Evolutionary conservation across 2,888 invertebrate species (phyloP), one percentile per base, ranked within the genome.

Genomic region (Volucella inflata): DNA sequence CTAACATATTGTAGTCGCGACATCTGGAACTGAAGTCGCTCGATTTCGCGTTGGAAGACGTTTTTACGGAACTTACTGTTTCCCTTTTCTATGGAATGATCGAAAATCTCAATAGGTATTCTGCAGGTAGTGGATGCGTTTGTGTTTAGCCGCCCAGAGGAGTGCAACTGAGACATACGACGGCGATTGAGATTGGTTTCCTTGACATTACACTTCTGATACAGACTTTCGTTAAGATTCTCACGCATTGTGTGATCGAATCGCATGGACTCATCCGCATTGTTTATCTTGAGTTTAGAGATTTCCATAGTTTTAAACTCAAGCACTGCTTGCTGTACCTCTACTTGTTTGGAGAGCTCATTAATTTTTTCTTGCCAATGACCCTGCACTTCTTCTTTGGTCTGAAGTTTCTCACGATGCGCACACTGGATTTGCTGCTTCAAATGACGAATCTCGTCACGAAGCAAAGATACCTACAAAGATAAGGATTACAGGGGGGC

Each of bases 401-500:
- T 85, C n/a, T 89, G 87, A 2, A 91, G 85, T 50, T 90, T 91
- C 57, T 91, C 91, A 87, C 90, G 89, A 75, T 89, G 90, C 16
- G 89, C 88, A 40, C 85, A 87, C 76, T 91, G 90, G 8, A 91
- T 88, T 76, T 91, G 88, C 46, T 91, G 91, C 21, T 90, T 90
- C n/a, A 90, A 80, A 57, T 91, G 89, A 3, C 89, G 90, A 12
- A 91, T 87, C 62, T 91, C 91, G 80, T 91, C 90, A 1, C 91
- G 91, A 2, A 91, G 88, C 50, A 91, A 62, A 6, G 89, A 88
- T 12, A 89, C 87, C 90, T 90, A 30, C 4, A 30, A 55, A 77
- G 9, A 44, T 11, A 1, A 50, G 16, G 9, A 10, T 46, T 64
- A 21, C n/a, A 44, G 14, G 46, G 46, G 8, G 9, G 3, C 46